Evolutionary conservation across 1,140 invertebrate species (phyloP), one percentile per base, ranked within the genome.

Genomic region (Caerostris darwini): DNA sequence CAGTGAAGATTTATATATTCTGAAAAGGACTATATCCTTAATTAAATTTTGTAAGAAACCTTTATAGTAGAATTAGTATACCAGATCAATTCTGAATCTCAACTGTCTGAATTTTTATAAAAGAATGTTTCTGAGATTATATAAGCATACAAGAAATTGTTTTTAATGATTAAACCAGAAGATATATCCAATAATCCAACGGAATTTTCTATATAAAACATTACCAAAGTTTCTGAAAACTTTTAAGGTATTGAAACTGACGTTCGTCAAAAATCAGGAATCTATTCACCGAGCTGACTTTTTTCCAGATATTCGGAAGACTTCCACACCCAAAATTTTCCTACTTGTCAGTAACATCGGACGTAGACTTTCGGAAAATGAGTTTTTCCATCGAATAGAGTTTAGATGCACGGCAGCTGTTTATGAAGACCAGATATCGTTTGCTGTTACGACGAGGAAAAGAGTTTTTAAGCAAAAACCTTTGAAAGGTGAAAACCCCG

Each of bases 371-470:
- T 77, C 34, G 34, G 8, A 53, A 50, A 50, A 14, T 10, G 10
- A 77, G 5, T 50, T 53, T 34, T 77, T 71, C n/a, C 34, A 8
- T 50, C 34, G 34, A 77, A 17, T 17, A 77, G 53, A 34, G 14
- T 50, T 77, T 10, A 50, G 71, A 77, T 77, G 53, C 71, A 77
- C 71, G 12, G 71, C 71, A 77, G 71, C 34, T 77, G 71, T 77
- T 77, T 77, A 77, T 77, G 71, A 77, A 77, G 19, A 77, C 71
- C 53, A 50, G 34, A 77, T 77, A 77, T 77, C 71, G 71, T 77
- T 77, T 50, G 71, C 34, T 50, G 71, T 53, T 77, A 77, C 34
- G 71, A 77, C 8, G 19, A 3, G 71, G 34, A 77, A 34, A 77
- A 77, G 19, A 50, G 50, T 17, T 50, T 77, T 77, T 77, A 34